Conservation (phyloP, 2,888 invertebrate genomes). For the Glaucopsyche alexis region DNA sequence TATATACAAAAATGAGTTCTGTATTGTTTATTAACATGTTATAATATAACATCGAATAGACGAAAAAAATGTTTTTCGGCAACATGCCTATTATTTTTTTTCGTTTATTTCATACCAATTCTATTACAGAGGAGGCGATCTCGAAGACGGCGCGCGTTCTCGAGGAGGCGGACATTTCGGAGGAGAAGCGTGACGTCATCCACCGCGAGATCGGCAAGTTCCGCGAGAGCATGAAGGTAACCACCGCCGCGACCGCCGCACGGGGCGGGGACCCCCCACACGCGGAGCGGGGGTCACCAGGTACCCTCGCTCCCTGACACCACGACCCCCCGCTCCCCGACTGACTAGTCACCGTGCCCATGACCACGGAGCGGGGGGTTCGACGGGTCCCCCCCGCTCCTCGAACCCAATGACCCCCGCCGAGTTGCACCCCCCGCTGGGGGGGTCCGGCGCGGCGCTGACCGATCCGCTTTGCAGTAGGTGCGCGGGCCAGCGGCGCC, state of each 20-base stretch:
- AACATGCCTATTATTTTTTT: too few species aligned
- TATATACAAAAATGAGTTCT: too few species aligned
- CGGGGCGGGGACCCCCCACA: constrained; percentile 32
- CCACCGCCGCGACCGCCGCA: constrained; percentile 31
- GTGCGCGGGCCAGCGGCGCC: constrained; percentile 23
- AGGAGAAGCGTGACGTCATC: constrained; percentile 97
- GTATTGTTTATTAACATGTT: too few species aligned
- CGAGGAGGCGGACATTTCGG: constrained; percentile 94
- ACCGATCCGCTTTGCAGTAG: constrained; percentile 30
- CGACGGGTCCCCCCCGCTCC: constrained; percentile 20
- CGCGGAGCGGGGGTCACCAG: background rate
- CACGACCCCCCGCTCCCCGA: constrained; percentile 34
- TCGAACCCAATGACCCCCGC: background rate
- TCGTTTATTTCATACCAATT: too few species aligned
- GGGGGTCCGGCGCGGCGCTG: constrained; percentile 27
- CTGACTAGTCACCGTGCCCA: too few species aligned
- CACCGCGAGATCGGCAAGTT: constrained; percentile 98
- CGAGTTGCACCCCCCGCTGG: constrained; percentile 29
- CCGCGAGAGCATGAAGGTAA: constrained; percentile 97
- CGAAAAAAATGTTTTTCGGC: too few species aligned
- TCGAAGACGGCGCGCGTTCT: constrained; percentile 84
- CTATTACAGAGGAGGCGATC: constrained; percentile 81
- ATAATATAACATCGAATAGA: too few species aligned
- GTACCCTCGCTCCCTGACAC: constrained; percentile 35
- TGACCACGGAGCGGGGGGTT: constrained; percentile 31